Conservation (phyloP, 2,113 vertebrate species). For the Bubo scandiacus region DNA sequence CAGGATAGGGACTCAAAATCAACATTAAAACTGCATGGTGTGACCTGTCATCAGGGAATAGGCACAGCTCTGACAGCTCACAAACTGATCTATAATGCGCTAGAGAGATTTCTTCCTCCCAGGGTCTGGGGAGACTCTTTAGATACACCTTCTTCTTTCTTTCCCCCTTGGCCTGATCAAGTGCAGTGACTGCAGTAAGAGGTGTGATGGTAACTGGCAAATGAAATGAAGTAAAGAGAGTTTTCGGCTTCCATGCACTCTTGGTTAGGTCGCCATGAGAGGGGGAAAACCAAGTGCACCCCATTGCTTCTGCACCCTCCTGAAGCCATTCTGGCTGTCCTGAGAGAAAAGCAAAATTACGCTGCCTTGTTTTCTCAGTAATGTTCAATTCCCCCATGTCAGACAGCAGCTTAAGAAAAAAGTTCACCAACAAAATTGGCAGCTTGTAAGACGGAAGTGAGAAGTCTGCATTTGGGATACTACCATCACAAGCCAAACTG, state of each 20-base stretch:
- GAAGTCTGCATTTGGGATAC: not conserved
- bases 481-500: not conserved
- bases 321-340: not conserved
- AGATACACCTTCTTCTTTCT: not conserved
- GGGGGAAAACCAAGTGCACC: not conserved
- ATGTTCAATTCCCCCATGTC: not conserved
- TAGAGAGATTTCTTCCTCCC: not conserved
- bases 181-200: not conserved
- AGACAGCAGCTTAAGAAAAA: constrained; percentile 6
- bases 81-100: not conserved
- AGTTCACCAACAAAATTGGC: not conserved
- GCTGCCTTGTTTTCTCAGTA: not conserved
- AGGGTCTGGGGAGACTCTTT: not conserved
- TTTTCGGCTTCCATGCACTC: not conserved
- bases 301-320: not conserved
- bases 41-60: not conserved
- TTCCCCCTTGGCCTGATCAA: not conserved
- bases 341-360: not conserved
- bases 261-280: not conserved
- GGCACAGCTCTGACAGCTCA: not conserved
- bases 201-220: not conserved
- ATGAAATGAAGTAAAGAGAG: not conserved
- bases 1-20: not conserved
- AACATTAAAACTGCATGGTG: not conserved
- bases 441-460: constrained; percentile 1